phyloP scores from a whole-genome alignment of 2,888 invertebrate genomes.

The Drosophila nigricruria region DNA sequence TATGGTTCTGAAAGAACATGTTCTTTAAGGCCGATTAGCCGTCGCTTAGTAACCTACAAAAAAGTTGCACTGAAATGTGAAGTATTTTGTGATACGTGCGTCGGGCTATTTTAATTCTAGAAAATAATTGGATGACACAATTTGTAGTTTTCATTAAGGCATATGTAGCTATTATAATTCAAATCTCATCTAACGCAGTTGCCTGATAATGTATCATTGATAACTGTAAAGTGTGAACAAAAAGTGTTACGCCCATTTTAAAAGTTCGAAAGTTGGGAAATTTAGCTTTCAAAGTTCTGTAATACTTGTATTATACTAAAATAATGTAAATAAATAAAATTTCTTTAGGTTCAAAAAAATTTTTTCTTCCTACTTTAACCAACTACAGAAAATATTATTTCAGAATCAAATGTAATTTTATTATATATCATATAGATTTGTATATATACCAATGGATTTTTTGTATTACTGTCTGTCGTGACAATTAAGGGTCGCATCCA shows the following conservation, averaged over 20 bases:
- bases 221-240: no score
- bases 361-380: not conserved
- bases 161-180: no score
- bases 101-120: not conserved
- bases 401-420: not conserved
- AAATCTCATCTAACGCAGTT: not conserved
- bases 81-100: no score
- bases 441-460: conserved; percentile 85
- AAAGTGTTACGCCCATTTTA: no score
- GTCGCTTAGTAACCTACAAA: no score
- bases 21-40: not conserved
- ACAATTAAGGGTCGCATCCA: conserved; percentile 89
- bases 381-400: not conserved
- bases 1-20: not conserved
- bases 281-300: not conserved
- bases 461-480: conserved; percentile 86
- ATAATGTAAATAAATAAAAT: not conserved
- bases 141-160: no score
- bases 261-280: no score
- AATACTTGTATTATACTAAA: not conserved
- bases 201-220: no score
- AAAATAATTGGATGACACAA: not conserved
- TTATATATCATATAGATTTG: not conserved
- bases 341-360: not conserved
- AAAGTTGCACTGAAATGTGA: not conserved